Conservation (phyloP, 2,113 vertebrate species). For the Scytalopus superciliaris region DNA sequence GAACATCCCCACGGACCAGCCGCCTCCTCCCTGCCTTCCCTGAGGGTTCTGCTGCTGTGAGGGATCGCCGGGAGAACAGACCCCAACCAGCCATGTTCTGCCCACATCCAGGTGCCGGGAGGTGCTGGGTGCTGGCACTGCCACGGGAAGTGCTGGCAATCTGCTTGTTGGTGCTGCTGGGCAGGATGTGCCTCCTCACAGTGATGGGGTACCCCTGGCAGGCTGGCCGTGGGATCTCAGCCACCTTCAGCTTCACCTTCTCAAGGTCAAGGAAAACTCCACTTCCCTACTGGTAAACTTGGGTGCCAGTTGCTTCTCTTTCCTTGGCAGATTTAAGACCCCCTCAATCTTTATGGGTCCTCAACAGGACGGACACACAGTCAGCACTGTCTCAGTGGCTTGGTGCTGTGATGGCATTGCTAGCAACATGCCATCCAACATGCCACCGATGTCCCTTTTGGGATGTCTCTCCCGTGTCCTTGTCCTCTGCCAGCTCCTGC, state of each 20-base stretch:
- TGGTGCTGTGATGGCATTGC: not conserved
- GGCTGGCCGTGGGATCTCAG: not conserved
- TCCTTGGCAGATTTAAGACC: not conserved
- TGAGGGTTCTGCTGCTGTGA: not conserved
- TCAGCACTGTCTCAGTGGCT: fast-evolving
- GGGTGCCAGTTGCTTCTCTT: not conserved
- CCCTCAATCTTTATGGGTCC: not conserved
- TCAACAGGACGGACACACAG: fast-evolving
- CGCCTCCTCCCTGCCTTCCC: not conserved
- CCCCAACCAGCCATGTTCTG: not conserved
- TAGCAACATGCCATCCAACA: fast-evolving
- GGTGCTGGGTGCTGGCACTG: not conserved
- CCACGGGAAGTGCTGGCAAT: not conserved
- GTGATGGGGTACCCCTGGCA: not conserved
- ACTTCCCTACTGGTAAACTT: fast-evolving
- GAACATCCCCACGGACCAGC: not conserved
- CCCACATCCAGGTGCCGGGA: not conserved
- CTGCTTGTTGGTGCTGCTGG: not conserved
- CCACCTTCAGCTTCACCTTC: not conserved
- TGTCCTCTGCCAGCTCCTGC: not conserved
- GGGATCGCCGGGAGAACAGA: not conserved
- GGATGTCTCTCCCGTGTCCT: not conserved
- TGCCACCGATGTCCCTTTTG: not conserved
- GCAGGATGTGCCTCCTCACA: not conserved
- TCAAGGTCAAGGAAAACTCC: not conserved